Conservation (phyloP, 2,797 vertebrate genomes). For the Parauchenoglanis punctatus region DNA sequence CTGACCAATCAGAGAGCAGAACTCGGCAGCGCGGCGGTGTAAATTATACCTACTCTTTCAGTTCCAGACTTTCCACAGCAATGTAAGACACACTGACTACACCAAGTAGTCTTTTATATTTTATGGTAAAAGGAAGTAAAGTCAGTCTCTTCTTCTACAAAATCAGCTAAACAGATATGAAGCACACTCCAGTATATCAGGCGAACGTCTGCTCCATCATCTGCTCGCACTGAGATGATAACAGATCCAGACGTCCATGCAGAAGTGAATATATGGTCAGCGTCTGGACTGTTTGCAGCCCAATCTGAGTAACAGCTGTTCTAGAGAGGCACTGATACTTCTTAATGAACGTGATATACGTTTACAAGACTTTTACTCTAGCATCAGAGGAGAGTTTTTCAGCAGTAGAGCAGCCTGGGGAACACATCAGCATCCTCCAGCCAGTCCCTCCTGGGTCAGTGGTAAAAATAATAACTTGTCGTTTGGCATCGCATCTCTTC, state of each 20-base stretch:
- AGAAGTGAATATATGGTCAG: slow-evolving; percentile 11
- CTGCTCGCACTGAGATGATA: slow-evolving; percentile 21
- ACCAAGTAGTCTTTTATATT: neutral
- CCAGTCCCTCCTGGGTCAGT: slow-evolving; percentile 46
- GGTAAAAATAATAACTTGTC: slow-evolving; percentile 50
- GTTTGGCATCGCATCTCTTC: slow-evolving; percentile 43
- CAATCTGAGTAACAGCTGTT: slow-evolving; percentile 33
- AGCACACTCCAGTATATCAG: slow-evolving; percentile 1
- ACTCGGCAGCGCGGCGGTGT: neutral
- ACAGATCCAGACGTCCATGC: slow-evolving; percentile 30
- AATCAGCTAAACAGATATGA: slow-evolving; percentile 1
- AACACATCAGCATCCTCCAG: slow-evolving; percentile 48
- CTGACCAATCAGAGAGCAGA: neutral
- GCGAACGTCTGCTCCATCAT: neutral
- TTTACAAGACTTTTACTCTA: slow-evolving; percentile 41
- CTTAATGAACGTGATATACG: slow-evolving; percentile 40
- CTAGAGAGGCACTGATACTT: slow-evolving; percentile 18
- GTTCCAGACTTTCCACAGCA: neutral
- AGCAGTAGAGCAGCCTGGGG: slow-evolving; percentile 44
- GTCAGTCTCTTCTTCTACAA: neutral
- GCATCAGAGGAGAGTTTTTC: slow-evolving; percentile 31
- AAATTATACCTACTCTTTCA: too few species aligned
- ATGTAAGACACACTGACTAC: too few species aligned
- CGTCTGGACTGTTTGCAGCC: slow-evolving; percentile 17
- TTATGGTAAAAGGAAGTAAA: neutral